Evolutionary conservation across 2,113 vertebrate species (phyloP).

Genomic region (Gulo gulo): DNA sequence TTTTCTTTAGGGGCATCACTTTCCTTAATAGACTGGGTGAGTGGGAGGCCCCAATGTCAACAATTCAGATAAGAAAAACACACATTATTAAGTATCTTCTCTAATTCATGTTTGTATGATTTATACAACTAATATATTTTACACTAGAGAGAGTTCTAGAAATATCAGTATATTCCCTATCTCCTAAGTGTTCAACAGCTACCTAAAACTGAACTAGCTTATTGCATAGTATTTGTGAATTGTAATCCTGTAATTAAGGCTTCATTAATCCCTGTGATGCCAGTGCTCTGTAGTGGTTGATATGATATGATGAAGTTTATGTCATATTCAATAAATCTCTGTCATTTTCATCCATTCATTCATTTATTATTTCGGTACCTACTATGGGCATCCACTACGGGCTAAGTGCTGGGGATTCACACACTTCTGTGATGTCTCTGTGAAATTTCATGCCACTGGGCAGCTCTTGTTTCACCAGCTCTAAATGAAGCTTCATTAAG

Average conservation of each 20-base stretch:
- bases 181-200: neutral
- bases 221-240: neutral
- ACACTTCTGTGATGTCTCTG: neutral
- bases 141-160: neutral
- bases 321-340: neutral
- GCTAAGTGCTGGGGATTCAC: neutral
- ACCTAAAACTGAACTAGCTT: neutral
- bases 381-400: neutral
- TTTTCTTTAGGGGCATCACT: neutral
- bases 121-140: neutral
- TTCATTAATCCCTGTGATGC: neutral
- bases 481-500: neutral
- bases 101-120: slow-evolving; percentile 23
- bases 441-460: neutral
- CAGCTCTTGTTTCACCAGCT: neutral
- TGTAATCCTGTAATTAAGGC: slow-evolving; percentile 4
- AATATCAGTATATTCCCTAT: neutral
- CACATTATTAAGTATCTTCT: neutral
- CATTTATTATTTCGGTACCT: neutral
- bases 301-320: neutral
- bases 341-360: neutral
- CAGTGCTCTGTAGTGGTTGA: neutral
- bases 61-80: slow-evolving; percentile 30
- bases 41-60: neutral
- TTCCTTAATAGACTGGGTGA: neutral